Conservation (phyloP, 2,113 vertebrate genomes). For the Herpailurus yagouaroundi region DNA sequence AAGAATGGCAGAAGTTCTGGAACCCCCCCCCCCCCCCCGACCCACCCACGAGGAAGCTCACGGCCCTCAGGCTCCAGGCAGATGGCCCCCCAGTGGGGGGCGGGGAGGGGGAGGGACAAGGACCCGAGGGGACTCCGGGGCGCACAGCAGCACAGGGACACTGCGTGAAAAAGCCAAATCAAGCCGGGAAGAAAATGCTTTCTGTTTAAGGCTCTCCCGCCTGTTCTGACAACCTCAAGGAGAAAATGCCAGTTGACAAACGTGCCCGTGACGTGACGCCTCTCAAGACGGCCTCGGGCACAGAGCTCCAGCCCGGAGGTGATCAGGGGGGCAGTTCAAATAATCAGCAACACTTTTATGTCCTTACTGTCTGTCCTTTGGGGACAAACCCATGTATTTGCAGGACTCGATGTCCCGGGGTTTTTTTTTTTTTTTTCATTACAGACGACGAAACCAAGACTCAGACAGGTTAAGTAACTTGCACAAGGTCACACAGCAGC, state of each 20-base stretch:
- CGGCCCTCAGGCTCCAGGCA: not conserved
- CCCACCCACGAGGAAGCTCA: rapidly evolving
- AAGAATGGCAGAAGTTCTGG: not conserved
- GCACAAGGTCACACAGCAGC: not conserved
- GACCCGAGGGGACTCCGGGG: rapidly evolving
- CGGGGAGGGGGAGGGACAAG: not conserved
- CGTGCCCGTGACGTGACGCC: rapidly evolving
- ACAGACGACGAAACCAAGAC: not conserved
- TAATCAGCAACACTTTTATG: no score
- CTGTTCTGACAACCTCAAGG: not conserved
- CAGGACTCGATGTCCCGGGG: rapidly evolving
- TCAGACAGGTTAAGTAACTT: not conserved
- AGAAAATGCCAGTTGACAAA: not conserved
- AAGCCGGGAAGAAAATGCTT: not conserved
- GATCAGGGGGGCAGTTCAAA: not conserved
- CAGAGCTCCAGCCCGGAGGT: not conserved
- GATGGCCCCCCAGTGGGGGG: not conserved
- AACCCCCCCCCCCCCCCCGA: not conserved
- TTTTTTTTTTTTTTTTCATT: not conserved
- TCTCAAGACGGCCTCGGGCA: not conserved
- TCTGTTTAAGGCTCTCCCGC: not conserved
- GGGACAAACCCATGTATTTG: not conserved
- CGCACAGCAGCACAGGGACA: not conserved
- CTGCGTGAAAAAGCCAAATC: not conserved
- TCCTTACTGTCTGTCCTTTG: not conserved